These are phyloP conservation scores for Penaeus chinensis DNA, from an alignment of 1,140 invertebrate species.

Conservation along the genomic window DNA sequence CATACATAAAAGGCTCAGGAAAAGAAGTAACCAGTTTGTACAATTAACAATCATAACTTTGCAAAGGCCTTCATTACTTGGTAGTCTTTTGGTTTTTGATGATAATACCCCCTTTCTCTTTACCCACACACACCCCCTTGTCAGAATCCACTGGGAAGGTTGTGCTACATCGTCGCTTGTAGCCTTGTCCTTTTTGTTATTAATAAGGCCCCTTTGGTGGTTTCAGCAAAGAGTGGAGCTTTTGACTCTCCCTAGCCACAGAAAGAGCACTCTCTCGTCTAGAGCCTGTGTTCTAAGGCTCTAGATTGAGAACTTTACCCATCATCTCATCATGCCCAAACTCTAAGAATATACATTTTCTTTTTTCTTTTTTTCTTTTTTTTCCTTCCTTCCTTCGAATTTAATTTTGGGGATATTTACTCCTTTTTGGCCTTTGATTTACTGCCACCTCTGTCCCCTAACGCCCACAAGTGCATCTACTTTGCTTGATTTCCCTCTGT, in stretches of 20 bases:
- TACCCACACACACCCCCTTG: too few species aligned
- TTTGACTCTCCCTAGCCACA: not conserved
- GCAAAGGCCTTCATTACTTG: too few species aligned
- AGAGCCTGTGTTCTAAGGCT: slow-evolving; percentile 52
- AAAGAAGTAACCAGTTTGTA: too few species aligned
- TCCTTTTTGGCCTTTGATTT: not conserved
- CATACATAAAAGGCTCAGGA: too few species aligned
- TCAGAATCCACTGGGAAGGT: too few species aligned
- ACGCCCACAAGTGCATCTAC: not conserved
- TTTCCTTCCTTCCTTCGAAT: slow-evolving; percentile 17
- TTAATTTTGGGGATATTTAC: not conserved
- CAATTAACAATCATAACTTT: too few species aligned
- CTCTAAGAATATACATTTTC: slow-evolving; percentile 45
- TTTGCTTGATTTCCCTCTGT: too few species aligned
- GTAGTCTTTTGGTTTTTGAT: too few species aligned
- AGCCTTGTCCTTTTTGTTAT: too few species aligned
- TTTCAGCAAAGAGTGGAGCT: not conserved
- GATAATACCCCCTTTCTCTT: too few species aligned
- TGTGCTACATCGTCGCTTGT: too few species aligned
- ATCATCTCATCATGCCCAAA: slow-evolving; percentile 36
- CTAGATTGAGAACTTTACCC: slow-evolving; percentile 58
- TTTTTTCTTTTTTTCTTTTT: slow-evolving; percentile 45
- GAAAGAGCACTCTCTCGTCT: slow-evolving; percentile 50
- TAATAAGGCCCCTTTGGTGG: too few species aligned
- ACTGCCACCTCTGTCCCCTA: not conserved